phyloP scores from a whole-genome alignment of 2,797 vertebrate species.

The Acipenser ruthenus region DNA sequence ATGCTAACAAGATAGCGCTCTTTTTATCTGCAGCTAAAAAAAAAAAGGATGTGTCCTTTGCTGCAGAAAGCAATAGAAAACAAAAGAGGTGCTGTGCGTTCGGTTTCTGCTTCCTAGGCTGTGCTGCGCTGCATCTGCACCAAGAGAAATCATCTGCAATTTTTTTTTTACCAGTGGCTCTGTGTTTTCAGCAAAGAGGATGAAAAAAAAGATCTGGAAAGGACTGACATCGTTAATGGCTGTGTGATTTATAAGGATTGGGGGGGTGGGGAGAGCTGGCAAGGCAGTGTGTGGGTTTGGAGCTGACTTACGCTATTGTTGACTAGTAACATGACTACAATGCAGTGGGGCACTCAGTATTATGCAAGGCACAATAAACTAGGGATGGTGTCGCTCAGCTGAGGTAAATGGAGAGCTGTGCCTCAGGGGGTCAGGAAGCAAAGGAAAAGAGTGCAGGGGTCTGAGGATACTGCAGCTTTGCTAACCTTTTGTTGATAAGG shows the following conservation, averaged over 20 bases:
- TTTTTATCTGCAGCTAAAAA: constrained; percentile 2
- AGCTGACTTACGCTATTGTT: constrained; percentile 1
- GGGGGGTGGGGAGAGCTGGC: constrained; percentile 3
- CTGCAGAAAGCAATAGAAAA: constrained; percentile 2
- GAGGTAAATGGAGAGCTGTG: neutral
- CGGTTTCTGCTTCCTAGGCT: neutral
- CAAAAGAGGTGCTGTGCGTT: neutral
- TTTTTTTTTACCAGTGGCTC: constrained; percentile 7
- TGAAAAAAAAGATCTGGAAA: neutral
- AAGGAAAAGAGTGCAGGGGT: neutral
- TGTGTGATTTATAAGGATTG: constrained; percentile 15
- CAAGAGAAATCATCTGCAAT: neutral
- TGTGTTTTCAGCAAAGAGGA: neutral
- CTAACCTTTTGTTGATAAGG: neutral
- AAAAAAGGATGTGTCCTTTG: neutral
- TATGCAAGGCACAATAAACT: neutral
- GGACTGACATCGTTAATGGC: constrained; percentile 4
- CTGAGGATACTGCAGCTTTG: neutral
- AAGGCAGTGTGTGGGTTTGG: constrained; percentile 5
- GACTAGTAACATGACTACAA: constrained; percentile 1
- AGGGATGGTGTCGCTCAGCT: neutral
- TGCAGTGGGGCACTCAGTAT: neutral
- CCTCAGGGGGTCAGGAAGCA: neutral
- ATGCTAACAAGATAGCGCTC: no score
- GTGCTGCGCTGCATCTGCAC: neutral